phyloP scores from a whole-genome alignment of 2,113 vertebrate genomes.

The Procavia capensis region DNA sequence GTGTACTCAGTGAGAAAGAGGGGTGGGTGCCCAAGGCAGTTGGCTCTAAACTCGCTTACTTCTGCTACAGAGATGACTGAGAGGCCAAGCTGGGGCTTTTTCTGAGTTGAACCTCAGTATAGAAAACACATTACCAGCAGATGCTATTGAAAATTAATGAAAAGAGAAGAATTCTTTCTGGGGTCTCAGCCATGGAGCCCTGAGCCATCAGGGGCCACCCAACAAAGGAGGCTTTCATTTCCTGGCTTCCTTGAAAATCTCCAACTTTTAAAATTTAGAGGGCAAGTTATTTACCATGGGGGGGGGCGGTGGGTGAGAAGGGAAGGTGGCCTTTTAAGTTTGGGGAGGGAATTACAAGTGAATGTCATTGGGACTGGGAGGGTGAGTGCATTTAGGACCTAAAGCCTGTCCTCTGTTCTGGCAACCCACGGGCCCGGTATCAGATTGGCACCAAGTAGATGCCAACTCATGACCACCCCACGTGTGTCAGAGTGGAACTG shows the following conservation, averaged over 20 bases:
- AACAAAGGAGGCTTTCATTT: background rate
- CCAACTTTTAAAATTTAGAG: background rate
- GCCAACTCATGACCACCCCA: background rate
- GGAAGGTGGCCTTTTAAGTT: background rate
- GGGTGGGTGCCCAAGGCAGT: background rate
- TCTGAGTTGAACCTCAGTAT: background rate
- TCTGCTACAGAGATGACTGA: background rate
- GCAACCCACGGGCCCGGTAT: background rate
- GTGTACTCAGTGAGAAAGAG: background rate
- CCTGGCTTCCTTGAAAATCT: background rate
- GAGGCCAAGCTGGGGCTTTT: background rate
- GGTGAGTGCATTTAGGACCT: background rate
- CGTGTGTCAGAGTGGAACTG: background rate
- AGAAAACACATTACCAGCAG: background rate
- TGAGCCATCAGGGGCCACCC: background rate
- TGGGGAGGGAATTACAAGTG: background rate
- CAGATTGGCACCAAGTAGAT: too few relatives aligned
- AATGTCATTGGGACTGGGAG: background rate
- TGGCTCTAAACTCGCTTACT: background rate
- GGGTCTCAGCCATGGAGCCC: background rate
- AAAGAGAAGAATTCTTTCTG: background rate
- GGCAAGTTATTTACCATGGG: background rate
- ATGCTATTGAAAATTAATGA: slow-evolving; percentile 15
- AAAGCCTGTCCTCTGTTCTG: background rate
- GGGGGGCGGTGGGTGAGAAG: background rate